A percentile compares a stretch with the other conserved stretches of the same genome.
These are phyloP conservation scores for Palythoa heliodiscus DNA, from an alignment of 92 coral and sea anemone genomes.

Conservation along the genomic window DNA sequence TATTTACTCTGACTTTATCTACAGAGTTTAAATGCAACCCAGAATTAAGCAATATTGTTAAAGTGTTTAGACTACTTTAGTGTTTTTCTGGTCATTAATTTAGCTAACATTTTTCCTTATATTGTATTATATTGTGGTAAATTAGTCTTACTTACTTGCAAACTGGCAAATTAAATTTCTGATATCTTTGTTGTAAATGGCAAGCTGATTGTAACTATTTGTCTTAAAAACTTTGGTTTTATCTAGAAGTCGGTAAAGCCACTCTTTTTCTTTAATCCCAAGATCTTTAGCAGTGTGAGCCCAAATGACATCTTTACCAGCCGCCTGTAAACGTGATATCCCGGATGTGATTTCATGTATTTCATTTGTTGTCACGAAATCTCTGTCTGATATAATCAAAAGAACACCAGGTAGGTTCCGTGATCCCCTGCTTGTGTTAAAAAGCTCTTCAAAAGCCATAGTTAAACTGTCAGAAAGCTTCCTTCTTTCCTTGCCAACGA, in stretches of 20 bases:
- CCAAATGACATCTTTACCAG: not conserved
- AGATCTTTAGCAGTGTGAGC: not conserved
- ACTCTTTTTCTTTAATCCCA: not conserved
- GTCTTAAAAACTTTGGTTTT: not conserved
- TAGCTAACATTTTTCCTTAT: not conserved
- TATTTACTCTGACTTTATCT: too few species aligned
- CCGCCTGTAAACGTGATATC: not conserved
- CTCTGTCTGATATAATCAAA: conserved; percentile 6
- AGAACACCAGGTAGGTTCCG: conserved; percentile 16
- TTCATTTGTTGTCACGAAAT: not conserved
- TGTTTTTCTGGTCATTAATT: not conserved
- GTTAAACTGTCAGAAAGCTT: conserved; percentile 3
- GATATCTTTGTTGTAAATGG: not conserved
- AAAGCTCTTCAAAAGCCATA: conserved; percentile 1
- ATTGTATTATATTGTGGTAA: not conserved
- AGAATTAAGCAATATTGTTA: too few species aligned
- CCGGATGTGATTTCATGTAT: not conserved
- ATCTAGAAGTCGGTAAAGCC: conserved; percentile 4
- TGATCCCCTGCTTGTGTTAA: conserved; percentile 11
- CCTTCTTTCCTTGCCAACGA: not conserved
- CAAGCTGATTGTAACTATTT: conserved; percentile 18
- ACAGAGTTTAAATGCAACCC: too few species aligned
- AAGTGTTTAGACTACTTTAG: too few species aligned
- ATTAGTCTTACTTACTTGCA: conserved; percentile 2
- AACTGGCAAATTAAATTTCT: not conserved